Evolutionary conservation across 64 coral and sea anemone species (phyloP).

Genomic region (Cladopsammia gracilis): DNA sequence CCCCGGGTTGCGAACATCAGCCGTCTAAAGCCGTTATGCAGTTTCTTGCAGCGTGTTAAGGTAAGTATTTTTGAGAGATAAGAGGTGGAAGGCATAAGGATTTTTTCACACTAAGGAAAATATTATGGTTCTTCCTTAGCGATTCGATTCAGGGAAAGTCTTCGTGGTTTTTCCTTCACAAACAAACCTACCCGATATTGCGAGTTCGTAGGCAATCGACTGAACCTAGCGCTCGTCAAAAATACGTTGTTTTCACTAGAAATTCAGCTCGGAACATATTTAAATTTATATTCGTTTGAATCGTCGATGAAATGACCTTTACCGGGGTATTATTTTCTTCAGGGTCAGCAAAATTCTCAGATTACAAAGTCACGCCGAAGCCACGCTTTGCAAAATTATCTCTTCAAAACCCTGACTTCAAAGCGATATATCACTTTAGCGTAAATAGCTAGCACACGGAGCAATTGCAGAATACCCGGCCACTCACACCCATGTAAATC

Average conservation of each 20-base stretch:
- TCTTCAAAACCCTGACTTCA: not conserved
- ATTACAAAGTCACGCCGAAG: not conserved
- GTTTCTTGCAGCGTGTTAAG: not conserved
- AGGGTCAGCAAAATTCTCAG: not conserved
- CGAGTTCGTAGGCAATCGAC: conserved; percentile 1
- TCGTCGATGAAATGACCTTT: not conserved
- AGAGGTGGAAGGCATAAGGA: not conserved
- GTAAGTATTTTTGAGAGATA: not conserved
- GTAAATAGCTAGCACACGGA: not conserved
- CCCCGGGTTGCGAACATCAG: not conserved
- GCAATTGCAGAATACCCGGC: too few relatives aligned
- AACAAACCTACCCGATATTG: not conserved
- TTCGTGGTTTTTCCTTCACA: conserved; percentile 7
- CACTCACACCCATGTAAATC: too few relatives aligned
- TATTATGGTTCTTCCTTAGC: conserved; percentile 4
- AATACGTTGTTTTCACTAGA: too few relatives aligned
- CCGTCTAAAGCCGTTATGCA: conserved; percentile 10
- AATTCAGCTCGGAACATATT: too few relatives aligned
- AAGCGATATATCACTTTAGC: not conserved
- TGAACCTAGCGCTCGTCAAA: not conserved
- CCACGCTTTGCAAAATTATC: not conserved
- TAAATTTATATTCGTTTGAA: conserved; percentile 7
- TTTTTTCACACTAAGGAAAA: conserved; percentile 5
- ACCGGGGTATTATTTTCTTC: too few relatives aligned
- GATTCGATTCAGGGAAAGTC: not conserved